Evolutionary conservation across 2,797 vertebrate species (phyloP).

Genomic region (Myotis planiceps): DNA sequence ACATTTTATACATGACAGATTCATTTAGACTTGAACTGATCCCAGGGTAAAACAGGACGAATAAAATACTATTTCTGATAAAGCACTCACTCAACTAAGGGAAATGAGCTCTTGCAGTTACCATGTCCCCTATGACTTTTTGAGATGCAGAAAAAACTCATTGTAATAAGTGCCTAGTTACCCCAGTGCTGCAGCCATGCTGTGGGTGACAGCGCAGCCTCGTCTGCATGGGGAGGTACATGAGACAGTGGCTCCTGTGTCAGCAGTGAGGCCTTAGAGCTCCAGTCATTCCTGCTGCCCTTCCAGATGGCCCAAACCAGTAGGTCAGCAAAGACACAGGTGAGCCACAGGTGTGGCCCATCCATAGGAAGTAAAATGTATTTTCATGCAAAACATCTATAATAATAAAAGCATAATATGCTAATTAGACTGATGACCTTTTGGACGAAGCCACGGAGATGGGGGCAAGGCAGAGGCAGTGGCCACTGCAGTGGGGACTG

Average conservation of each 20-base stretch:
- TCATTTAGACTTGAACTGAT: constrained; percentile 42
- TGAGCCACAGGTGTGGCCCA: background rate
- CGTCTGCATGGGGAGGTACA: background rate
- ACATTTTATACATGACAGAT: constrained; percentile 41
- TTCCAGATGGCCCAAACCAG: background rate
- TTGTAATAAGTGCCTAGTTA: background rate
- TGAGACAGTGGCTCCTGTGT: background rate
- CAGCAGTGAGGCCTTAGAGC: background rate
- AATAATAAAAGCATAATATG: too few species aligned
- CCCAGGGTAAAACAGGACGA: background rate
- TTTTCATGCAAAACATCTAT: background rate
- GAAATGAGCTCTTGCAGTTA: constrained; percentile 40
- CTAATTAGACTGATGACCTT: too few species aligned
- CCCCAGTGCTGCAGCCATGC: background rate
- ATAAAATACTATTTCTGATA: constrained; percentile 41
- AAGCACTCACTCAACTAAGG: constrained; percentile 30
- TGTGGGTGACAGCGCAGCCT: background rate
- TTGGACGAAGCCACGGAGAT: too few species aligned
- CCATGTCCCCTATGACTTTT: constrained; percentile 6
- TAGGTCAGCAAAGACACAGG: background rate
- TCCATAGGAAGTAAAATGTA: background rate
- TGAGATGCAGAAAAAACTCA: background rate
- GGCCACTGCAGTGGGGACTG: too few species aligned
- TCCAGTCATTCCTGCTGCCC: background rate
- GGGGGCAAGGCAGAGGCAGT: too few species aligned